phyloP scores from a whole-genome alignment of 1,140 invertebrate genomes.

The Dermatophagoides farinae region DNA sequence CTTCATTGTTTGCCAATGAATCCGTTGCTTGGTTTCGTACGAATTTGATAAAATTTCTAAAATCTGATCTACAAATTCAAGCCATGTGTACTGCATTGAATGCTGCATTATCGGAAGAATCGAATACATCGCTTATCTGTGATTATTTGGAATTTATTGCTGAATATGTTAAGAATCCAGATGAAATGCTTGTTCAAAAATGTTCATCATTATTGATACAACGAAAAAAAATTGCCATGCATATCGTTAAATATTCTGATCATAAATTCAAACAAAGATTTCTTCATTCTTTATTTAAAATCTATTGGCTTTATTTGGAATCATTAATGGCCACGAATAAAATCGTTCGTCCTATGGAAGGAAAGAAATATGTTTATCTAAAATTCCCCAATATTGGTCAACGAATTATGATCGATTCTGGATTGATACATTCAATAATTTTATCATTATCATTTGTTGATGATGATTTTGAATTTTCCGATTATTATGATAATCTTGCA shows the following conservation, averaged over 20 bases:
- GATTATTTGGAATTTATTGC: constrained; percentile 73
- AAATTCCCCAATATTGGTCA: constrained; percentile 65
- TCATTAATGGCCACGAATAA: neutral
- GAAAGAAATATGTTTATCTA: constrained; percentile 33
- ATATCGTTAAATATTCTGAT: neutral
- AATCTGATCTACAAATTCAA: neutral
- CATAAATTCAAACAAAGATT: constrained; percentile 23
- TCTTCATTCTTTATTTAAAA: constrained; percentile 49
- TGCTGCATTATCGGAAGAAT: constrained; percentile 66
- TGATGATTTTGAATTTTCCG: neutral
- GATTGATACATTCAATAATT: constrained; percentile 83
- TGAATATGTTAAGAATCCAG: constrained; percentile 29
- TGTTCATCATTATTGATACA: constrained; percentile 79
- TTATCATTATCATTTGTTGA: constrained; percentile 29
- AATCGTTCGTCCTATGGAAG: constrained; percentile 22
- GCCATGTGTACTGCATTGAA: neutral
- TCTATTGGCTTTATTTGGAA: constrained; percentile 45
- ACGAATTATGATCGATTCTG: constrained; percentile 58
- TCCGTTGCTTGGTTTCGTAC: constrained; percentile 46
- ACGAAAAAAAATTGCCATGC: constrained; percentile 58
- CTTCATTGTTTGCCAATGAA: neutral
- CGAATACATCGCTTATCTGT: constrained; percentile 56
- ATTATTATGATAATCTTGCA: neutral
- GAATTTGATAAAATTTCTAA: constrained; percentile 30
- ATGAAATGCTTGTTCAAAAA: constrained; percentile 38